Evolutionary conservation across 2,797 vertebrate genomes (phyloP), one percentile per base, ranked within the genome.

Genomic region (Paramormyrops hopkinsi): DNA sequence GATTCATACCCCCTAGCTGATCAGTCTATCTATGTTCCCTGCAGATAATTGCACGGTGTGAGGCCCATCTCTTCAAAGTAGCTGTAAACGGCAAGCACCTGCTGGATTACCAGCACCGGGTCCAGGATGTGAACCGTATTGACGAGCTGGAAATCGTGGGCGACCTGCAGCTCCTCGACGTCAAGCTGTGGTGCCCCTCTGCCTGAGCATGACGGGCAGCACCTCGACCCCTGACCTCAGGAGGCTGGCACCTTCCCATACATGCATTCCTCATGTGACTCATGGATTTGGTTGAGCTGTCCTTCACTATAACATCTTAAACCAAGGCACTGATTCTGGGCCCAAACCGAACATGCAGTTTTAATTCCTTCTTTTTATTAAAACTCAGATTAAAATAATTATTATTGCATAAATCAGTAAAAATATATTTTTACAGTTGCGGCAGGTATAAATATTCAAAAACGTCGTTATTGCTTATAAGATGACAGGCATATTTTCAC

Each of bases 11-110:
- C 29, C 25, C 29, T 12, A 37, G 4, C 51, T 56, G 17, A 53
- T 90, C 17, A 41, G 37, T 44, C 73, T 79, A 1, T 41, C 14
- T n/a, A n/a, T 91, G n/a, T 76, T 50, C 12, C 44, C 5, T 3
- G 50, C 92, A 99, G 98, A 94, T 99, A 92, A 96, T 99, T 88
- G 92, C 99, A 91, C 94, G 94, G 22, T 98, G 97, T 53, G 96
- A 97, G 0, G 9, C 91, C 1, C 93, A 94, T 37, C 93, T 96
- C 87, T 99, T 97, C 94, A 96, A 95, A 89, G 95, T 99, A 0
- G 97, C 98, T 0, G 86, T 98, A 3, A 98, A 99, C 7, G 98
- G 98, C 0, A 69, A 92, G 41, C 98, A 99, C 93, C 94, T 93
- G 91, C 92, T 99, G 92, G 95, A 95, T 86, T 99, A 98, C 94